Evolutionary conservation across 92 coral and sea anemone genomes (phyloP).

Genomic region (Palythoa grandis): DNA sequence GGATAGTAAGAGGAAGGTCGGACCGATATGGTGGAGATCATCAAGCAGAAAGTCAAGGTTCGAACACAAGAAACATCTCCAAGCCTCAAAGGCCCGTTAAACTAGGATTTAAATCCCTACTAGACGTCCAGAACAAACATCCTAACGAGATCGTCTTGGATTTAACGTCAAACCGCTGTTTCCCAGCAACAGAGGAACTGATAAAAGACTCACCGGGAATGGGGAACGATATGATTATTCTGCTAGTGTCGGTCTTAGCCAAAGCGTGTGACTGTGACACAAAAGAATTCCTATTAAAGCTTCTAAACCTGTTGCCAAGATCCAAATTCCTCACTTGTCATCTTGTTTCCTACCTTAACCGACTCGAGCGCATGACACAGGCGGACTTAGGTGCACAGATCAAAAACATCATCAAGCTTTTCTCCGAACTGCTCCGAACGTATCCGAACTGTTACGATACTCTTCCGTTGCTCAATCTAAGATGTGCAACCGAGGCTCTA

Average conservation of each 20-base stretch:
- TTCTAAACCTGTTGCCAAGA: conserved; percentile 68
- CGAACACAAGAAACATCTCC: not conserved
- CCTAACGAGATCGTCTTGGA: conserved; percentile 82
- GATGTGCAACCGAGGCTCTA: conserved; percentile 31
- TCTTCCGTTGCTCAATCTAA: conserved; percentile 75
- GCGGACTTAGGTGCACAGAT: conserved; percentile 50
- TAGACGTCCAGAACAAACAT: conserved; percentile 61
- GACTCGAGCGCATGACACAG: conserved; percentile 47
- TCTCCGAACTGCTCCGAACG: conserved; percentile 64
- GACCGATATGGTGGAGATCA: conserved; percentile 19
- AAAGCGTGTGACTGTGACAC: conserved; percentile 77
- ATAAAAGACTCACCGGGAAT: conserved; percentile 42
- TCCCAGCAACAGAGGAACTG: conserved; percentile 73
- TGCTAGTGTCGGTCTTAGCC: conserved; percentile 71
- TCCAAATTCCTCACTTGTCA: conserved; percentile 64
- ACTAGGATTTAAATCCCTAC: conserved; percentile 73
- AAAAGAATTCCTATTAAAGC: conserved; percentile 47
- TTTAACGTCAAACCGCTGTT: conserved; percentile 69
- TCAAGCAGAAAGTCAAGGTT: conserved; percentile 24
- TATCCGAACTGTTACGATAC: conserved; percentile 71
- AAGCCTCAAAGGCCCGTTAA: conserved; percentile 35
- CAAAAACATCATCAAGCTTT: conserved; percentile 61
- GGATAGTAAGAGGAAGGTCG: conserved; percentile 19
- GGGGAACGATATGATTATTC: conserved; percentile 67
- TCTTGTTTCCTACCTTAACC: conserved; percentile 66